Conservation (phyloP, 2,888 invertebrate genomes). For the Monopis laevigella region DNA sequence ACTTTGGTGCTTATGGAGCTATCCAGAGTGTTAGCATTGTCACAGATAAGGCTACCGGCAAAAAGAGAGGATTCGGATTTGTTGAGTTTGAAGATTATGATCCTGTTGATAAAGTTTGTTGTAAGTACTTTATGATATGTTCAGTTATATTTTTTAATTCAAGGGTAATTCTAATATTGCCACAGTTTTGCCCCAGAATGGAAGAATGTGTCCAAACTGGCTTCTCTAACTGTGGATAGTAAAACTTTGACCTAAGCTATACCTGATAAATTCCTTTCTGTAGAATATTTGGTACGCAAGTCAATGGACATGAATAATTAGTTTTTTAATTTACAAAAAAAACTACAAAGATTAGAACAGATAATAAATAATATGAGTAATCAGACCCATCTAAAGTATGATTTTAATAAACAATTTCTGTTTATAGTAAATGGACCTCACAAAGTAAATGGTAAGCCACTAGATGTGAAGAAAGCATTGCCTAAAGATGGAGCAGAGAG, state of each 20-base stretch:
- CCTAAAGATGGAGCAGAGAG: conserved; percentile 79
- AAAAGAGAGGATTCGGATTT: conserved; percentile 95
- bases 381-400: too few relatives aligned
- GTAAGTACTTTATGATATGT: conserved; percentile 70
- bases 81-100: conserved; percentile 98
- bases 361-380: too few relatives aligned
- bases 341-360: neutral
- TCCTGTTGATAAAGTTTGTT: conserved; percentile 95
- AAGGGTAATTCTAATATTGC: neutral
- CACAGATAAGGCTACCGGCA: conserved; percentile 91
- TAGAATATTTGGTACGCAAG: conserved; percentile 56
- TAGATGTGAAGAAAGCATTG: conserved; percentile 94
- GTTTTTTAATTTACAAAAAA: neutral
- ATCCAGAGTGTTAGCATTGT: conserved; percentile 90
- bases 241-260: conserved; percentile 59
- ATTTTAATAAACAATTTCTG: neutral
- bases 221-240: conserved; percentile 63
- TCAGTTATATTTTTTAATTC: conserved; percentile 21
- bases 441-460: conserved; percentile 84
- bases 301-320: conserved; percentile 30
- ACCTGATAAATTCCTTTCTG: conserved; percentile 35
- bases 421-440: conserved; percentile 81
- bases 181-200: conserved; percentile 45
- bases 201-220: conserved; percentile 37
- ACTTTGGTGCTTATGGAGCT: conserved; percentile 84